These are phyloP conservation scores for Amblyteles armatorius DNA, from an alignment of 2,888 invertebrate genomes.

Conservation along the genomic window DNA sequence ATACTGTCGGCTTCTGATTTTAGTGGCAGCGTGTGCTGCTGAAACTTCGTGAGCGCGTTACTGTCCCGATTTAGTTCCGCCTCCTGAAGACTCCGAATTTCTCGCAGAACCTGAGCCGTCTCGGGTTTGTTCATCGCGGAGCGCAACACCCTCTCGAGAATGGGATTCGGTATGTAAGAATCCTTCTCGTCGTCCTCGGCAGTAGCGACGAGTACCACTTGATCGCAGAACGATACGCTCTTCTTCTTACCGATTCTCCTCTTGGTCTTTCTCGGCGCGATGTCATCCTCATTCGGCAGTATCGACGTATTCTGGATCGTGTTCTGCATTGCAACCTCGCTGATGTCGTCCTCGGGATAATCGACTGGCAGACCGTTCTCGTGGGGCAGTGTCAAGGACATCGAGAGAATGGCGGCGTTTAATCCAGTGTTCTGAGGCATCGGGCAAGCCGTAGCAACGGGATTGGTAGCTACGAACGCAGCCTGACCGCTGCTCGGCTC, in stretches of 20 bases:
- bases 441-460: constrained; percentile 47
- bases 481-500: constrained; percentile 77
- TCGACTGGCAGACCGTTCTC: constrained; percentile 85
- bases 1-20: constrained; percentile 82
- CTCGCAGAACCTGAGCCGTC: constrained; percentile 86
- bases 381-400: constrained; percentile 84
- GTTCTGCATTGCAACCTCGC: constrained; percentile 83
- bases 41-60: constrained; percentile 81
- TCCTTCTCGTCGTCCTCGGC: constrained; percentile 97
- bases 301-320: constrained; percentile 83
- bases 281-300: constrained; percentile 81
- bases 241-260: constrained; percentile 90
- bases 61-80: constrained; percentile 83
- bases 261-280: constrained; percentile 85
- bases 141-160: constrained; percentile 93
- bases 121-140: constrained; percentile 92
- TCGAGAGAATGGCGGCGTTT: constrained; percentile 81
- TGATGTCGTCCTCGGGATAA: constrained; percentile 82
- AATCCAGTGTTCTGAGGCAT: constrained; percentile 74
- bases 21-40: constrained; percentile 84
- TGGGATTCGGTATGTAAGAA: constrained; percentile 95
- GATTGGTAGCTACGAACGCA: constrained; percentile 66
- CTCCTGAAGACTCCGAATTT: constrained; percentile 85
- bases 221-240: constrained; percentile 97
- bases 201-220: constrained; percentile 96